Evolutionary conservation across 2,113 vertebrate genomes (phyloP), one percentile per base, ranked within the genome.

Genomic region (Hemicordylus capensis): DNA sequence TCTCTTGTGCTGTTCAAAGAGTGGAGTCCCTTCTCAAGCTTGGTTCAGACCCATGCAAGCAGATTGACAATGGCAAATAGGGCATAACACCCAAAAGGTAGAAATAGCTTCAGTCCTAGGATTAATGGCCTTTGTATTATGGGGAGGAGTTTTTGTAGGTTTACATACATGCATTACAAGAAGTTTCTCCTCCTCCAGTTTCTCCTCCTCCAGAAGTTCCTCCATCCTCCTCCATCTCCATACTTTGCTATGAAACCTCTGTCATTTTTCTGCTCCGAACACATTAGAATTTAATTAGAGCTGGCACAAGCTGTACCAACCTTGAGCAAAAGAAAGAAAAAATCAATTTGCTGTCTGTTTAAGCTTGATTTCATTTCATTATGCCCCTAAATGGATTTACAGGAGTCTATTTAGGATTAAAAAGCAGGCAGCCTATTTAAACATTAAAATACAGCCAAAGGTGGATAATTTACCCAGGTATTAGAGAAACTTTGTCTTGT

Each of bases 361-460:
- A 88, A 67, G 85, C 72, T 78, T 86, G 93, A 86, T 90, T 91
- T 89, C 87, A 83, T 91, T 92, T 92, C 90, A 88, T 94, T 95
- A 89, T 77, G 26, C 56, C 76, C 76, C 81, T 85, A 91, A 94
- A 89, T 85, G 89, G 88, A 85, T 92, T 91, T 91, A 75, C 80
- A 89, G 90, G 63, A 89, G 82, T 82, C 83, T 89, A 87, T 84
- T 92, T 93, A 89, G 86, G 87, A 74, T 92, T 92, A 77, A 76
- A 85, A 89, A 89, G 81, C 48, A 14, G 3, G 51, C 34, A 72
- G 82, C 54, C 56, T 81, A 70, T 88, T 81, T 75, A 93, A 93
- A 89, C 92, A 93, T 91, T 93, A 89, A 93, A 85, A 87, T 72
- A 39, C 24, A 87, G 54, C 26, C 79, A 89, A 84, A 37, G 61